These are phyloP conservation scores for Camarhynchus parvulus DNA, from an alignment of 2,113 vertebrate species.

Conservation along the genomic window DNA sequence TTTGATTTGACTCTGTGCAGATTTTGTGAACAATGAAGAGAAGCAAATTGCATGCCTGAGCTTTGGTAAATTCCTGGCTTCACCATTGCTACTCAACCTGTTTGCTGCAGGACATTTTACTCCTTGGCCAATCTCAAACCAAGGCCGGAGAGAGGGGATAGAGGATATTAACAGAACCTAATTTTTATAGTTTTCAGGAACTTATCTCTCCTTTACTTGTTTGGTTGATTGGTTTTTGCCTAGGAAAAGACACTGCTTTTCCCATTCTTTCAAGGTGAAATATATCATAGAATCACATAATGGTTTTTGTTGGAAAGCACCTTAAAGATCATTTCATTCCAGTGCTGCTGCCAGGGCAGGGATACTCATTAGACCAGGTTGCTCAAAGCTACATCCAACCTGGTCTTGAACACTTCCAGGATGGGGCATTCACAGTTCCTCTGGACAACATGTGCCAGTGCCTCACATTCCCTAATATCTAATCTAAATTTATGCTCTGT, in stretches of 20 bases:
- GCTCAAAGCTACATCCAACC: neutral
- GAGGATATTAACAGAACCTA: neutral
- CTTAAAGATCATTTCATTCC: neutral
- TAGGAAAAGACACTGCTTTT: neutral
- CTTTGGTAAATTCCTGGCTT: neutral
- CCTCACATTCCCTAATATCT: neutral
- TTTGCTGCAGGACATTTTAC: neutral
- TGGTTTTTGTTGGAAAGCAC: neutral
- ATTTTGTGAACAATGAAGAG: conserved; percentile 49
- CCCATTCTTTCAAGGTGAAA: neutral
- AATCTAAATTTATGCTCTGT: neutral
- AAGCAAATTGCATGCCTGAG: conserved; percentile 22
- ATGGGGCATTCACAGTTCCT: neutral
- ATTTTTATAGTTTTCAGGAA: neutral
- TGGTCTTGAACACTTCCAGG: neutral
- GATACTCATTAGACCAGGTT: neutral
- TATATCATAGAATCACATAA: neutral
- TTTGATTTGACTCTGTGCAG: conserved; percentile 30
- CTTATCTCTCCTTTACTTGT: neutral
- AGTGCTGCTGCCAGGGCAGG: neutral
- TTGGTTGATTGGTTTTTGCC: neutral
- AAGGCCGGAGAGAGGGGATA: neutral
- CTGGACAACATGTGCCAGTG: neutral
- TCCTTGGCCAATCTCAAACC: neutral
- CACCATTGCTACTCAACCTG: neutral